Evolutionary conservation across 1,140 invertebrate species (phyloP), one percentile per base, ranked within the genome.

Genomic region (Macrobrachium nipponense): DNA sequence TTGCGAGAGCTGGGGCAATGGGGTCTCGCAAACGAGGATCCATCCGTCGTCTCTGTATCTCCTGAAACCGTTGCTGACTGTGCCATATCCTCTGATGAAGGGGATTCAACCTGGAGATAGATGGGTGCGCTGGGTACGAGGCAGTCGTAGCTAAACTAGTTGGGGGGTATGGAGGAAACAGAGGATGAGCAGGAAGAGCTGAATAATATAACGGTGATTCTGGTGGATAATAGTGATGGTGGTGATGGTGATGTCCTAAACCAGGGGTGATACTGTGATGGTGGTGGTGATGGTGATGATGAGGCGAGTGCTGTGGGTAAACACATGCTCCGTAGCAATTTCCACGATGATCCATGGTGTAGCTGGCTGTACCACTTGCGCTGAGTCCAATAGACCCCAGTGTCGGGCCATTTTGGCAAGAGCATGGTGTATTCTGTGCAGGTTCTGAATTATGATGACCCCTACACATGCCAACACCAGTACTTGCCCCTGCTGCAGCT

Each of bases 241-340:
- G 89, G 84, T 89, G 89, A 83, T 84, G 89, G 76, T 89, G 88
- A 75, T 83, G 89, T 23, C 87, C 84, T 70, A 89, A 89, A 64
- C 68, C 73, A 58, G 87, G 86, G 2, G 88, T 84, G 18, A 88
- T 86, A 36, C 81, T 84, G 44, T 89, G 89, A 58, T 81, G 85
- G 85, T 60, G 81, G 87, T 59, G 84, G 68, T 76, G 86, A 86
- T 82, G 84, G 68, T 86, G 84, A 59, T 77, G 76, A 58, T 78
- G 81, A 44, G 86, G 73, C 18, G 86, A 59, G 58, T 82, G 80
- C 36, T 79, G 80, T n/a, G 66, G 23, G 78, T 88, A 80, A 68
- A 85, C 79, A 89, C 88, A 86, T 59, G 60, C 75, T 79, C 88
- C 87, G 62, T 88, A 82, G 79, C 84, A 82, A 61, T 36, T 23